Evolutionary conservation across 2,113 vertebrate genomes (phyloP), one percentile per base, ranked within the genome.

Genomic region (Struthio camelus): DNA sequence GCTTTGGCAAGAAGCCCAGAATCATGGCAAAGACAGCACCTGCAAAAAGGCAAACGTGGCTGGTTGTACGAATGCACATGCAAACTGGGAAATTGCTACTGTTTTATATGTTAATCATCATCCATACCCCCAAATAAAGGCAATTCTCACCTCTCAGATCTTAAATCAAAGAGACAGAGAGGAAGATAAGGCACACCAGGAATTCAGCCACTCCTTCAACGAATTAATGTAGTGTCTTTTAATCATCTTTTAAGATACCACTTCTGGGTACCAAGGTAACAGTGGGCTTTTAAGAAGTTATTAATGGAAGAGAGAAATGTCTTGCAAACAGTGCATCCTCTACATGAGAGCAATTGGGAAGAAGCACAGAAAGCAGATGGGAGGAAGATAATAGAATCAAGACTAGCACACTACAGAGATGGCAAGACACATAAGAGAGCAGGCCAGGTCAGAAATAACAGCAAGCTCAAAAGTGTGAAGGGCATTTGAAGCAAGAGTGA

Each of bases 1-100:
- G 66, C 86, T 85, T 87, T 97, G 96, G 96, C 96, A 95, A 82
- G 73, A 87, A 85, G 96, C 96, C 96, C 94, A 95, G 95, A 92
- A 72, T 15, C 5, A 61, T 34, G 48, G 94, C 86, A 93, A 92
- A 95, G 89, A 42, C 15, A 95, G 67, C 96, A 97, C 95, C 94
- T 95, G 96, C 96, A 91, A 94, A 91, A 94, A 93, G 42, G 50
- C 73, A 78, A n/a, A 14, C 25, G 92, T 80, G 51, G 56, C 80
- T 96, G 84, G 40, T 71, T 0, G 1, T 56, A 86, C 80, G 73
- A 89, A 56, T 83, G 76, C 87, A 93, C 85, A 84, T 76, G 56
- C 59, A 84, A 88, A 81, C 42, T 22, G 64, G 61, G 66, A 94
- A 92, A 71, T 6, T 24, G 30, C 53, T 67, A 69, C 59, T 22